Evolutionary conservation across 2,888 invertebrate species (phyloP), one percentile per base, ranked within the genome.

Genomic region (Hirtodrosophila trivittata): DNA sequence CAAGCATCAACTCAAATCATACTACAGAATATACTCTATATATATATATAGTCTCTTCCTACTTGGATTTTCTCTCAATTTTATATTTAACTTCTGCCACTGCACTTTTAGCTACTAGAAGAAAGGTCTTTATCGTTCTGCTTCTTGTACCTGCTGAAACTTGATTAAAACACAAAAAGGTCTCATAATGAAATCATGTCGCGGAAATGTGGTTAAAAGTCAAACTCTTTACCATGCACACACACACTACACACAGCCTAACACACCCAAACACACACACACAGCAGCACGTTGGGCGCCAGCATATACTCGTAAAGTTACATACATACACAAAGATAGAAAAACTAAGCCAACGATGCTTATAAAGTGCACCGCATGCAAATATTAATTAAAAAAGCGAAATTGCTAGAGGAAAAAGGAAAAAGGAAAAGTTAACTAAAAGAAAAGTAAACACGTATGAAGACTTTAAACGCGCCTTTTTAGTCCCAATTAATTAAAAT

Each of bases 121-220:
- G 9, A 1, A 30, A 30, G 13, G 9, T 39, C n/a, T 18, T 9
- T 39, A n/a, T 26, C 10, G 9, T 43, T 18, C 16, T 35, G 9
- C n/a, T 42, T 28, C n/a, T 49, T 43, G 8, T 58, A 46, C 38
- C 42, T 28, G 14, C 16, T 38, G 13, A 35, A 64, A 55, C 26
- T 58, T 64, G 49, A 64, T 50, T 58, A 58, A 54, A 58, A 50
- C 21, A 41, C 43, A 41, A 46, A 54, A 50, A 59, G 54, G 54
- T 65, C 58, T 46, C 59, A 63, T 73, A 68, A 65, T 63, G 54
- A 63, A 66, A 67, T 72, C 70, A 69, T 66, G 54, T 55, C 58
- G 64, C 54, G 62, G 54, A 56, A 69, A 49, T 39, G 58, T 41
- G 55, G 39, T 46, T 54, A 54, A n/a, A 50, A 42, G 21, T 37